These are phyloP conservation scores for Nezara viridula DNA, from an alignment of 2,888 invertebrate genomes.

Conservation along the genomic window DNA sequence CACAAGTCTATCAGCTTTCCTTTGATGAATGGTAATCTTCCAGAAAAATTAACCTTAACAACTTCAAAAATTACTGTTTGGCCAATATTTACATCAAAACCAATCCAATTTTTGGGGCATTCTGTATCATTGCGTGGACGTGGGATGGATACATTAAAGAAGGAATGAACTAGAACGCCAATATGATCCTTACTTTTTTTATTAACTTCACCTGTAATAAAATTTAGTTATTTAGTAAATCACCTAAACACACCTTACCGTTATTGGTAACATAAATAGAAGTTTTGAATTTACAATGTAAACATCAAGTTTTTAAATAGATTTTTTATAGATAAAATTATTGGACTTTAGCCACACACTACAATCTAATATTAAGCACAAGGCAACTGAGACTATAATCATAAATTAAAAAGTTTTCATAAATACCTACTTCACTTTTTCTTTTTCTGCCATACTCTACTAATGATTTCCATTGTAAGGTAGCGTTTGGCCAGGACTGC, in stretches of 20 bases:
- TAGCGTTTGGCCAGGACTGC: too few relatives aligned
- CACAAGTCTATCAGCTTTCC: constrained; percentile 53
- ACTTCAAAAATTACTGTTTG: constrained; percentile 60
- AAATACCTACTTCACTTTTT: too few relatives aligned
- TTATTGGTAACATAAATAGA: background rate
- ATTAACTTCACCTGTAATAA: constrained; percentile 61
- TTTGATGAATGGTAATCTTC: constrained; percentile 61
- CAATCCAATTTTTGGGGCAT: constrained; percentile 44
- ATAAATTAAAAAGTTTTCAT: too few relatives aligned
- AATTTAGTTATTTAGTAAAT: background rate
- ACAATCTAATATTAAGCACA: too few relatives aligned
- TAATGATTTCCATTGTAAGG: too few relatives aligned
- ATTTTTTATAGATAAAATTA: background rate
- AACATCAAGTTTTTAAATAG: background rate
- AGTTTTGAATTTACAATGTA: background rate
- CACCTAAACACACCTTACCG: background rate
- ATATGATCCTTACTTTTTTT: constrained; percentile 59
- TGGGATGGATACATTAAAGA: constrained; percentile 62
- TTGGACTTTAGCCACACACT: too few relatives aligned
- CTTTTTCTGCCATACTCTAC: too few relatives aligned
- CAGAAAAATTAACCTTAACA: constrained; percentile 57
- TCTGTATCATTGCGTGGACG: constrained; percentile 38
- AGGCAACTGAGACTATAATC: too few relatives aligned
- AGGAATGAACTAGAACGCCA: constrained; percentile 61
- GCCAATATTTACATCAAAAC: constrained; percentile 57